phyloP scores from a whole-genome alignment of 2,888 invertebrate genomes.

The Pollenia labialis region DNA sequence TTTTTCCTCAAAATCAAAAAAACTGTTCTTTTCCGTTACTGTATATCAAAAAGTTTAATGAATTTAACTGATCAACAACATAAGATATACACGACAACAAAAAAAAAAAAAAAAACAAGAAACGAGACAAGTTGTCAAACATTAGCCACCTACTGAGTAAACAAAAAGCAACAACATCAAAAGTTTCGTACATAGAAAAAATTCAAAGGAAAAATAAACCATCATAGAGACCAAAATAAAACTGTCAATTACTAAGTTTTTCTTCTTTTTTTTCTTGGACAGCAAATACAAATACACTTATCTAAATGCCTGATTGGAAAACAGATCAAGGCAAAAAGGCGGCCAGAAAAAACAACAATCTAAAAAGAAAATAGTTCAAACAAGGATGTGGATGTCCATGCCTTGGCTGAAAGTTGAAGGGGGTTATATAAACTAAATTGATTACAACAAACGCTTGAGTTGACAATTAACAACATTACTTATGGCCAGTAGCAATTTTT shows the following conservation, averaged over 20 bases:
- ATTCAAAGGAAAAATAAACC: constrained; percentile 34
- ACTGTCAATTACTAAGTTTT: constrained; percentile 71
- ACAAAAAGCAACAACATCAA: constrained; percentile 48
- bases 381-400: constrained; percentile 15
- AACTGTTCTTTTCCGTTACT: constrained; percentile 13
- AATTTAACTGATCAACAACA: constrained; percentile 71
- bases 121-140: constrained; percentile 73
- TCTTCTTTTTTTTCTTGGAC: constrained; percentile 54
- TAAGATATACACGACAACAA: constrained; percentile 65
- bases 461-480: constrained; percentile 67
- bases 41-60: constrained; percentile 55
- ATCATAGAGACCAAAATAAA: constrained; percentile 64
- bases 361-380: constrained; percentile 35
- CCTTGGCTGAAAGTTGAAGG: constrained; percentile 28
- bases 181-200: constrained; percentile 19
- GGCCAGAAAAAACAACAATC: background rate
- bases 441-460: constrained; percentile 80
- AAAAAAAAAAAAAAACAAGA: constrained; percentile 60
- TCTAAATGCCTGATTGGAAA: constrained; percentile 21
- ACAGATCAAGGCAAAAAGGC: constrained; percentile 41
- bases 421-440: constrained; percentile 79
- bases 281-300: constrained; percentile 1
- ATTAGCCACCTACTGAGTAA: constrained; percentile 71
- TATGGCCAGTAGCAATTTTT: constrained; percentile 49
- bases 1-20: background rate